Conservation (phyloP, 1,140 invertebrate genomes). For the Trichomalopsis sarcophagae region DNA sequence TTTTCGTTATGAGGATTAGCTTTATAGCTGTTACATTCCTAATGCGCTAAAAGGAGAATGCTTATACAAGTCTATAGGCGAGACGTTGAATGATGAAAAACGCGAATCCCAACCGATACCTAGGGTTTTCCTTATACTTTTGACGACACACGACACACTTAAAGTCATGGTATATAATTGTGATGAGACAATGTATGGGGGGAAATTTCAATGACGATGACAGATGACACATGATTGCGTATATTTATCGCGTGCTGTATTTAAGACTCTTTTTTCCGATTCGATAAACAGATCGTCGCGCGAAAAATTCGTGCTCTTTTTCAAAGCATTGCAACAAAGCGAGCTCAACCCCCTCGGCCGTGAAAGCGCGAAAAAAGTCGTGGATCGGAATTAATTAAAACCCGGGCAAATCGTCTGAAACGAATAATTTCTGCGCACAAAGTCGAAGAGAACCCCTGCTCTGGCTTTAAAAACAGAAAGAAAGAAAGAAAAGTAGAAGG, state of each 20-base stretch:
- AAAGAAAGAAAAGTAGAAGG: neutral
- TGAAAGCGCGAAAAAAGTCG: neutral
- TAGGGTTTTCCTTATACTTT: conserved; percentile 46
- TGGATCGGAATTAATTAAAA: conserved; percentile 21
- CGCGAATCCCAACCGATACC: conserved; percentile 57
- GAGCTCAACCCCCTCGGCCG: no score
- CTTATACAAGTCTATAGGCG: conserved; percentile 13
- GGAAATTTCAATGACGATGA: conserved; percentile 49
- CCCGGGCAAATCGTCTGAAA: conserved; percentile 4
- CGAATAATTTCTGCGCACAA: conserved; percentile 5
- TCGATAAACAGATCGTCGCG: neutral
- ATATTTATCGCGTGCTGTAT: neutral
- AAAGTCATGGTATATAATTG: conserved; percentile 32
- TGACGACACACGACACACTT: conserved; percentile 43
- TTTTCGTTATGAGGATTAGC: neutral
- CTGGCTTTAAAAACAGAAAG: neutral
- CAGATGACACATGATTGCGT: neutral
- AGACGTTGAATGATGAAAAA: conserved; percentile 50
- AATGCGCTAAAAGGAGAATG: conserved; percentile 29
- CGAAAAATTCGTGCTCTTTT: no score
- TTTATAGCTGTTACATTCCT: conserved; percentile 8
- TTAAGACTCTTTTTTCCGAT: neutral
- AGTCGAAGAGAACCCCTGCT: neutral
- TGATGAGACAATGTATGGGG: conserved; percentile 16
- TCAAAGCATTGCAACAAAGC: no score